phyloP scores from a whole-genome alignment of 2,797 vertebrate genomes.

The Gorsachius magnificus region DNA sequence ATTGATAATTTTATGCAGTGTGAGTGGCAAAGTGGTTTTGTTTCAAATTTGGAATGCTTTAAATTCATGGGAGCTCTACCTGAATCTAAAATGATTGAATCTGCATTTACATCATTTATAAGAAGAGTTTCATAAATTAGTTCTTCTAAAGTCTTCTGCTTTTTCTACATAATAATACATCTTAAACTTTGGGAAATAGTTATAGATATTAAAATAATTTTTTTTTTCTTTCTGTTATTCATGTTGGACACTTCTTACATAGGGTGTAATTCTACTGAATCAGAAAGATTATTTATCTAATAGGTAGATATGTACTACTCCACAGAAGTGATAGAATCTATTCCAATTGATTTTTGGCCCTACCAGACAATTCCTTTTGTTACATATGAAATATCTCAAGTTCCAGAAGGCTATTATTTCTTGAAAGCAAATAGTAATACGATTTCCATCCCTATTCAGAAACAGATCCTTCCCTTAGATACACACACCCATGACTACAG shows the following conservation, averaged over 20 bases:
- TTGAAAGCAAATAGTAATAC: neutral
- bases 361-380: neutral
- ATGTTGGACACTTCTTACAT: neutral
- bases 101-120: neutral
- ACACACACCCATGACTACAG: neutral
- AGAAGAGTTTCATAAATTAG: neutral
- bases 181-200: neutral
- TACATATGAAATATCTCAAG: neutral
- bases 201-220: neutral
- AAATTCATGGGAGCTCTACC: neutral
- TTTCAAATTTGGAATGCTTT: neutral
- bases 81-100: neutral
- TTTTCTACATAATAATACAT: neutral
- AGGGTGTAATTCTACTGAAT: neutral
- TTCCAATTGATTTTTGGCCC: neutral
- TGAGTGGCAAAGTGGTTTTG: neutral
- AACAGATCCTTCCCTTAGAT: neutral
- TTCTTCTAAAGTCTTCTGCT: neutral
- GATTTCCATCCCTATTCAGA: neutral
- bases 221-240: neutral
- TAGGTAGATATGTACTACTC: neutral
- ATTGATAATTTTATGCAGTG: neutral
- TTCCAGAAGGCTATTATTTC: neutral
- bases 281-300: neutral
- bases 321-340: neutral